Base-by-base conservation (phyloP, 2,888 invertebrate species). In the Erynnis tages region DNA sequence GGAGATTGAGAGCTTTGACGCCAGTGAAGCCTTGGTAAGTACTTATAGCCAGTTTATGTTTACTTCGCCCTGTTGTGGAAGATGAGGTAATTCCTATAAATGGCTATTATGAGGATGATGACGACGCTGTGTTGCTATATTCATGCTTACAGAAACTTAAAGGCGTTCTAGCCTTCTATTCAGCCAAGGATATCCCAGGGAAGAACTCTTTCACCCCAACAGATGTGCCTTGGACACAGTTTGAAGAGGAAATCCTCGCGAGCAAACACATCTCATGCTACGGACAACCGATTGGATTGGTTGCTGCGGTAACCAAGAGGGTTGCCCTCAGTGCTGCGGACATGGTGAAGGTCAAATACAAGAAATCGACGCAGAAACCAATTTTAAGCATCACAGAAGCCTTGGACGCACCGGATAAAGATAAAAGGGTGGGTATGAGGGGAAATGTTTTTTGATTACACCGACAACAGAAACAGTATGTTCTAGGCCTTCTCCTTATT, bases 211-310 rank as follows among this genome's bases (percentile, higher is more conserved):
- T 92, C 63, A 88, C 90, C 2, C 77, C 90, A 0, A 56, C 59
- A 1, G 69, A 72, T 1, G 69, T 82, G 0, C 89, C 75, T 2
- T 89, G 69, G 73, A 81, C 61, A 64, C 73, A 50, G 21, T 65
- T 40, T 11, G 76, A 61, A 0, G 92, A 92, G 64, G 91, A 91
- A 62, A 75, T 92, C 11, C 78, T 92, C 30, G 91, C 91, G 38
- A 86, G 86, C 48, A 91, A 88, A 6, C 76, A 79, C 1, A 64
- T 95, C 0, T 70, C 80, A 8, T 95, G 91, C 71, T 91, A 93
- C 56, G 93, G 94, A 0, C 96, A 97, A 66, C 93, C 96, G 0
- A 67, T 96, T 2, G 97, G 94, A 0, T 67, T 96, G 1, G 85
- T 97, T 4, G 92, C 93, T 0, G 96, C 96, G 0, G 90, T 82